Conservation (phyloP, 2,113 vertebrate genomes). For the Eurystomus gularis region DNA sequence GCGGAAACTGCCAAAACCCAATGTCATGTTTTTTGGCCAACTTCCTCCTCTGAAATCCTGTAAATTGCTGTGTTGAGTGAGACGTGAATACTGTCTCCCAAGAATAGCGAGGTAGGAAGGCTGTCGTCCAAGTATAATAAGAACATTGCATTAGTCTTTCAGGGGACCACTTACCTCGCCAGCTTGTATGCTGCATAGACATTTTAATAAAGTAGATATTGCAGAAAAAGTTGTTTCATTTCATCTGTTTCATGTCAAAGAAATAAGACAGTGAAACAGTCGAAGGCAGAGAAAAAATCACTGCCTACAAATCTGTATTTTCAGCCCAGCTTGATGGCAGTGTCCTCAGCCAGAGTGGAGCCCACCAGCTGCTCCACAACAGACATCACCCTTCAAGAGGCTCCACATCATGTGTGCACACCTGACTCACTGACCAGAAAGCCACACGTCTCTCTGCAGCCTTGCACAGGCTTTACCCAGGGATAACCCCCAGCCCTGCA, state of each 20-base stretch:
- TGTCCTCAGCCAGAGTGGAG: not conserved
- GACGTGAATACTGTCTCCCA: not conserved
- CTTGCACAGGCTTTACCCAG: fast-evolving
- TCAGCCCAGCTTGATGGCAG: not conserved
- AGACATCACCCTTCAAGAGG: not conserved
- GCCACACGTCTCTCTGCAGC: not conserved
- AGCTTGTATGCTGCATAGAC: not conserved
- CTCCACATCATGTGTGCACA: not conserved
- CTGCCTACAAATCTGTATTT: not conserved
- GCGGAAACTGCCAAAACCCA: not conserved
- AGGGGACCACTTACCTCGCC: conserved; percentile 54
- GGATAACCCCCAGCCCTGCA: not conserved
- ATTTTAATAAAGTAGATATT: conserved; percentile 60
- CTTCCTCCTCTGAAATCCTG: not conserved
- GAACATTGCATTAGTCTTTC: conserved; percentile 37
- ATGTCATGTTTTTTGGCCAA: conserved; percentile 22
- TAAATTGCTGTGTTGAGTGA: conserved; percentile 43
- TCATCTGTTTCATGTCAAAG: conserved; percentile 32
- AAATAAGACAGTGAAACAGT: not conserved
- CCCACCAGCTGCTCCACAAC: not conserved
- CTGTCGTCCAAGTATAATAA: conserved; percentile 49
- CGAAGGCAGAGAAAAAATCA: not conserved
- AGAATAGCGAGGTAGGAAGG: not conserved
- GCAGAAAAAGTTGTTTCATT: conserved; percentile 43
- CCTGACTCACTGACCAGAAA: not conserved